Evolutionary conservation across 1,140 invertebrate species (phyloP), one percentile per base, ranked within the genome.

Genomic region (Papilio aristodemus): DNA sequence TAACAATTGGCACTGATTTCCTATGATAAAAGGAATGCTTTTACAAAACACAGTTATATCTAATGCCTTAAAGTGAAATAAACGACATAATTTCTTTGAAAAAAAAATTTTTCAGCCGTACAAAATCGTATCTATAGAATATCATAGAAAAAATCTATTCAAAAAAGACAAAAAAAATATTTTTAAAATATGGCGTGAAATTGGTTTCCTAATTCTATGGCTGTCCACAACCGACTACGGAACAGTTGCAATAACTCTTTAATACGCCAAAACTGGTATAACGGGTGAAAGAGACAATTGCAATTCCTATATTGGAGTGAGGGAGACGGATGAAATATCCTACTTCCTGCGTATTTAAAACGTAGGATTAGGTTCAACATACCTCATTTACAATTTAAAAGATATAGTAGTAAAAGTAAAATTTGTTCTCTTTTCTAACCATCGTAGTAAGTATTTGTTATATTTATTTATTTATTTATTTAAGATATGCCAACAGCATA

Each of bases 251-350:
- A 77, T 75, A 75, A 76, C 77, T 75, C 71, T 75, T 77, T 70
- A 67, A 68, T 71, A 72, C 74, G 71, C 72, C 77, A 77, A 81
- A 83, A 85, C 83, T 81, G 81, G 81, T 83, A 82, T 81, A 77
- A 74, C 75, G 60, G 54, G 62, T 19, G 75, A 83, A 41, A 68
- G 73, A 74, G 79, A 82, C 60, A 36, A 67, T 37, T 38, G 57
- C n/a, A 69, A 27, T 36, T 46, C 46, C 60, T 19, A 7, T 43
- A 25, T 57, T 19, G 4, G 67, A 14, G 64, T 7, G 73, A 79
- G 43, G 62, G 71, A 73, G 79, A 77, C 57, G 68, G 39, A 38
- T 13, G 10, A 32, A 72, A 32, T 6, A 62, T 67, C 39, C 60
- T 64, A 84, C 69, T 83, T 83, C 79, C 81, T 80, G 80, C 73